Evolutionary conservation across 2,888 invertebrate species (phyloP).

Genomic region (Drosophila tanythrix): DNA sequence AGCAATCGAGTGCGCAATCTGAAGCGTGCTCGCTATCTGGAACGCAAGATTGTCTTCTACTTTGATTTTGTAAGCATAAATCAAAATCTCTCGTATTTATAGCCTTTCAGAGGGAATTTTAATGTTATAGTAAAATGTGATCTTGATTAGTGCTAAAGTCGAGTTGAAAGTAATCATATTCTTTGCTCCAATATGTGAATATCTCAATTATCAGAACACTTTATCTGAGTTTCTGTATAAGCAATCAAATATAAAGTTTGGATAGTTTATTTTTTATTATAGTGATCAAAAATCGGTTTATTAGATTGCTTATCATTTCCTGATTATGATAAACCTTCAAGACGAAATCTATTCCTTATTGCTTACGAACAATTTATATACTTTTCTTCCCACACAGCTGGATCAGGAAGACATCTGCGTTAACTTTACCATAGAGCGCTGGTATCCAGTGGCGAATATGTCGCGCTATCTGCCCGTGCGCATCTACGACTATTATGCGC

Average conservation of each 20-base stretch:
- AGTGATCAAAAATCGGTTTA: too few species aligned
- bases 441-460: conserved; percentile 98
- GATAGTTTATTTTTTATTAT: too few species aligned
- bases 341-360: neutral
- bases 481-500: conserved; percentile 98
- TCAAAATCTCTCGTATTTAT: too few species aligned
- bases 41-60: conserved; percentile 95
- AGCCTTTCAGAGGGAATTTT: too few species aligned
- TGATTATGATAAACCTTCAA: neutral
- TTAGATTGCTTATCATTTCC: neutral
- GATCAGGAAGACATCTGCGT: conserved; percentile 94
- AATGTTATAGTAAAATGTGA: too few species aligned
- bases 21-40: conserved; percentile 92
- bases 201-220: neutral
- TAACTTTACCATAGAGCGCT: conserved; percentile 96
- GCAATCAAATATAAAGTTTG: too few species aligned
- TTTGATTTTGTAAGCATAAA: conserved; percentile 92
- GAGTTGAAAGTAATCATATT: too few species aligned
- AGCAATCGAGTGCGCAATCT: conserved; percentile 92
- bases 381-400: conserved; percentile 86
- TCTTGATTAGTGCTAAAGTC: too few species aligned
- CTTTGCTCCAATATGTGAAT: neutral
- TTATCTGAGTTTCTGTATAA: too few species aligned
- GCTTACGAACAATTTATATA: neutral
- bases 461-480: conserved; percentile 95